Base-by-base conservation (phyloP, 2,888 invertebrate genomes). In the Julus scanicus region DNA sequence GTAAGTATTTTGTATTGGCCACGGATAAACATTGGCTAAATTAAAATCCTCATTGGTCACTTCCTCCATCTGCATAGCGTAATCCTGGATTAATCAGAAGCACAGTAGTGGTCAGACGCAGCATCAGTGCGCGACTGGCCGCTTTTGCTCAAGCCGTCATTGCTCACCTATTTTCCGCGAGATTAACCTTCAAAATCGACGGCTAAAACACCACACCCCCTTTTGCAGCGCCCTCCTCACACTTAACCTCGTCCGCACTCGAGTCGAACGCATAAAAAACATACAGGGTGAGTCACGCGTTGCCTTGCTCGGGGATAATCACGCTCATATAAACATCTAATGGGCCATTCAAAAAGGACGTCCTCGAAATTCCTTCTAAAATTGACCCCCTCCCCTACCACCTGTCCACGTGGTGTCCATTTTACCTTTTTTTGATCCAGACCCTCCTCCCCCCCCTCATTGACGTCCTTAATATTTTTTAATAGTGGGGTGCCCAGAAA, bases 31-130 rank as follows among this genome's bases (percentile, higher is more conserved):
- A 39, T 85, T 85, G 49, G 48, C 48, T 9, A 85, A 44, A 85
- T 48, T 85, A 85, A 85, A 85, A 17, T 85, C 85, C 49, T 85
- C 85, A 85, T 11, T 44, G 85, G 80, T 80, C 80, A 80, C 37
- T 37, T 80, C 37, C 37, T 80, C 80, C 80, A 80, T 80, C 80
- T 80, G 80, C 80, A 80, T 80, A 29, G 11, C 29, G 29, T 63
- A 63, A 63, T 63, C 63, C 29, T 29, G 29, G 29, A 53, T 53
- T 13, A 9, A 63, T n/a, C 37, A 29, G 9, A 20, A 37, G 37
- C 11, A 37, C 29, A 39, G 80, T 39, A 80, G 80, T 80, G 37
- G 13, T 80, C 80, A 80, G 80, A 37, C 80, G 37, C 80, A 80
- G 80, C 80, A 80, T 80, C 80, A 80, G 80, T 80, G 37, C 80